A percentile compares a stretch with the other conserved stretches of the same genome.
Evolutionary conservation across 2,797 vertebrate genomes (phyloP).

Genomic region (Falco cherrug): DNA sequence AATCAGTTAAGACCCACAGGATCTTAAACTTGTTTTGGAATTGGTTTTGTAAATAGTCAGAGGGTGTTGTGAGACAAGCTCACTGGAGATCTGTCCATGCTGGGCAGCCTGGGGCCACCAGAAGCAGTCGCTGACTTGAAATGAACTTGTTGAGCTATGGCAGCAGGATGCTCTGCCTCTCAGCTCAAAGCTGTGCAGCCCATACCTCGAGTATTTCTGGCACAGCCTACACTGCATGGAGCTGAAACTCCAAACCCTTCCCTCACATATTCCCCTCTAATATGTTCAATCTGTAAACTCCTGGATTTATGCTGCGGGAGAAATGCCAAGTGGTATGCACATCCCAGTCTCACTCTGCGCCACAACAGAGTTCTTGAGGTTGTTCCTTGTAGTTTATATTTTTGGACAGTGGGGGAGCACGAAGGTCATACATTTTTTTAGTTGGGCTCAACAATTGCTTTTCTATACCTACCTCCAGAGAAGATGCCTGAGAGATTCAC

Average conservation of each 20-base stretch:
- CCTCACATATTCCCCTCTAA: neutral
- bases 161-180: neutral
- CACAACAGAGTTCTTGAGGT: neutral
- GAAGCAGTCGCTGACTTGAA: neutral
- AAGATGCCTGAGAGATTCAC: neutral
- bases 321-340: neutral
- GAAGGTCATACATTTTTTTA: neutral
- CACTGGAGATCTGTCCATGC: neutral
- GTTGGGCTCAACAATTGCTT: neutral
- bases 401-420: neutral
- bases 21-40: neutral
- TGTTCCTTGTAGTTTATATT: neutral
- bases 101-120: neutral
- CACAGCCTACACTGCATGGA: neutral
- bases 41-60: neutral
- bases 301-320: neutral
- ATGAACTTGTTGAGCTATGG: neutral
- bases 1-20: neutral
- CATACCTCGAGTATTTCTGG: neutral
- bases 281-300: neutral
- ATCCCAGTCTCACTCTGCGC: neutral
- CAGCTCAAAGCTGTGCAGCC: neutral
- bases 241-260: neutral
- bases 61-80: accelerated
- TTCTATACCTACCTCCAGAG: neutral